Conservation (phyloP, 1,140 invertebrate genomes). For the Bombus waltoni region DNA sequence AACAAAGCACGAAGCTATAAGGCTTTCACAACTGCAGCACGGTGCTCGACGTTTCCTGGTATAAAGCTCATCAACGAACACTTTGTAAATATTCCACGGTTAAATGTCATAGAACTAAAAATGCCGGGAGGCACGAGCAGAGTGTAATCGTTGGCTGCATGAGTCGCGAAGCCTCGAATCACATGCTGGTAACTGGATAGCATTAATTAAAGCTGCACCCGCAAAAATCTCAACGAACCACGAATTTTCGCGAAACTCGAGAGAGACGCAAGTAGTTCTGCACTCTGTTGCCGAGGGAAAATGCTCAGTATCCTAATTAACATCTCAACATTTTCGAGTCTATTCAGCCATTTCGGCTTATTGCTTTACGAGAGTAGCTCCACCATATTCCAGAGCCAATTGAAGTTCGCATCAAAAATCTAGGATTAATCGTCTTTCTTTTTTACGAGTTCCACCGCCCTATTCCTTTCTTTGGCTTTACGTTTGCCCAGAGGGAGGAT, state of each 20-base stretch:
- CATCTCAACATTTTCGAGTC: constrained; percentile 14
- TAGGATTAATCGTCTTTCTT: neutral
- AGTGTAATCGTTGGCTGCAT: neutral
- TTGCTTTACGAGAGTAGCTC: neutral
- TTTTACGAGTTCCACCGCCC: neutral
- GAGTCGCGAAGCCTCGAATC: neutral
- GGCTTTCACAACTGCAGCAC: neutral
- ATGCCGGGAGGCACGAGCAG: too few relatives aligned
- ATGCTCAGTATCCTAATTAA: constrained; percentile 29
- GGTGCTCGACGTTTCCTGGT: neutral
- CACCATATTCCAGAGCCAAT: neutral
- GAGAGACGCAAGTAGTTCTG: neutral
- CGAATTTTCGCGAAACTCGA: constrained; percentile 11
- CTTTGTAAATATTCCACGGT: constrained; percentile 4
- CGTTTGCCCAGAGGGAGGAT: neutral
- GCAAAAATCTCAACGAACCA: constrained; percentile 10
- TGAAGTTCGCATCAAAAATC: constrained; percentile 8
- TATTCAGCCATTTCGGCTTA: neutral
- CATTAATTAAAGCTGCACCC: constrained; percentile 23
- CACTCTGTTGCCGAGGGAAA: neutral
- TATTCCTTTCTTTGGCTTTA: neutral
- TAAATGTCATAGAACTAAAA: neutral
- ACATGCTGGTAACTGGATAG: neutral
- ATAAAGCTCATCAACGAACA: constrained; percentile 5
- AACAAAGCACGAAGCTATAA: neutral